Conservation (phyloP, 2,797 vertebrate species). For the Spheniscus humboldti region DNA sequence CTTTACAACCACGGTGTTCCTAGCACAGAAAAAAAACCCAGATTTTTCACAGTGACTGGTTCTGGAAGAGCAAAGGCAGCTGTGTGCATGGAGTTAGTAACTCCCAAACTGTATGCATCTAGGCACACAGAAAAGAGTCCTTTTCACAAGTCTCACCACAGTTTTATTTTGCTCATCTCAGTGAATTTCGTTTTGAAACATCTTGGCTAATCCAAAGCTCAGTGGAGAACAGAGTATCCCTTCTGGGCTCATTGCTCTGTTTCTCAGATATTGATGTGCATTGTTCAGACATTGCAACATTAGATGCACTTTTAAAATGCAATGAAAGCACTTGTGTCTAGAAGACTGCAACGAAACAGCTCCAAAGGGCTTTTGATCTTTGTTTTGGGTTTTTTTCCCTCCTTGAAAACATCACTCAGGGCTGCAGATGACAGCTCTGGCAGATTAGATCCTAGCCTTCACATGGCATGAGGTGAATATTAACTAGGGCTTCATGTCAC, state of each 20-base stretch:
- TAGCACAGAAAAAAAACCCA: not conserved
- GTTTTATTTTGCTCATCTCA: not conserved
- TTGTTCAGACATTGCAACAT: not conserved
- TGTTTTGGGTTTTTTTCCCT: not conserved
- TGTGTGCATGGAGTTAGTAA: not conserved
- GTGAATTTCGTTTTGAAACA: not conserved
- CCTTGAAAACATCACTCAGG: not conserved
- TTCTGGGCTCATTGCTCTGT: not conserved
- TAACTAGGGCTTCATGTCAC: conserved; percentile 7
- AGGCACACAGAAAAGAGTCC: not conserved
- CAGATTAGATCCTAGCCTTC: conserved; percentile 34
- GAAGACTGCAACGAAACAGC: not conserved
- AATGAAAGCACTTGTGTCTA: not conserved
- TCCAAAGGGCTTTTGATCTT: not conserved
- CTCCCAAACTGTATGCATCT: not conserved
- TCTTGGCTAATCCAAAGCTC: not conserved
- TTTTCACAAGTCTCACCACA: not conserved
- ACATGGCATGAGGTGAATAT: conserved; percentile 33
- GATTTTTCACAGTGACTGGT: not conserved
- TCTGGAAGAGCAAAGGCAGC: not conserved
- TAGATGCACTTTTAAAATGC: conserved; percentile 12
- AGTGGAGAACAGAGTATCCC: not conserved
- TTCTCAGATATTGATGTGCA: not conserved
- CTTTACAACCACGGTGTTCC: not conserved
- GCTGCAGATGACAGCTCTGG: not conserved